Conservation (phyloP, 2,797 vertebrate genomes). For the Eutrigla gurnardus region DNA sequence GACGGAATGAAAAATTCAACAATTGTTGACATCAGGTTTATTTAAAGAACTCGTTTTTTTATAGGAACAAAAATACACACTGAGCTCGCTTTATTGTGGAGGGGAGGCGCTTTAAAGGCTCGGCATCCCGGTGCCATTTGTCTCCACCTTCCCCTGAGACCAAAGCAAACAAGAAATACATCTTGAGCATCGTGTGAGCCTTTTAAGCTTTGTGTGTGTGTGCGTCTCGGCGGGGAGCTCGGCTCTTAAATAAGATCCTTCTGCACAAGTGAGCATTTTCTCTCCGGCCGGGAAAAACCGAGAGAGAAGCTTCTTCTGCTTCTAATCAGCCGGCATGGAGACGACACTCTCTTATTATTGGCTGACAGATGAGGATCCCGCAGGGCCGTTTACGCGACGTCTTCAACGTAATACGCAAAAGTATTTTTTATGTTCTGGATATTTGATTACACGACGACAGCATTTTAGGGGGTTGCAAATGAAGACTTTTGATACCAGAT, state of each 20-base stretch:
- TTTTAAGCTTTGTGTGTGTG: slow-evolving; percentile 61
- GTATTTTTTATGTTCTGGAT: no score
- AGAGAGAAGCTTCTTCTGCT: slow-evolving; percentile 7
- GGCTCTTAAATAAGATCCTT: slow-evolving; percentile 64
- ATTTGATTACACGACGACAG: no score
- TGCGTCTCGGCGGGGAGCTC: slow-evolving; percentile 51
- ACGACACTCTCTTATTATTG: no score
- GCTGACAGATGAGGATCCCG: no score
- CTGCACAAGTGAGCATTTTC: slow-evolving; percentile 60
- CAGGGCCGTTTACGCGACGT: no score
- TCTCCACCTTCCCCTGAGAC: slow-evolving; percentile 49
- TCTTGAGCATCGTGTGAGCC: slow-evolving; percentile 62
- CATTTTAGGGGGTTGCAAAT: no score
- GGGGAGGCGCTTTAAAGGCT: slow-evolving; percentile 20
- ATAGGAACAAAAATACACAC: neutral
- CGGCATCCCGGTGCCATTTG: slow-evolving; percentile 53
- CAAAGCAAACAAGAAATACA: slow-evolving; percentile 47
- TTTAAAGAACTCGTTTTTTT: slow-evolving; percentile 33
- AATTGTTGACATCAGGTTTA: slow-evolving; percentile 31
- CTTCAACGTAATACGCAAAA: no score
- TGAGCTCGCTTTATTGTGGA: slow-evolving; percentile 2
- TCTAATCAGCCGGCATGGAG: slow-evolving; percentile 16
- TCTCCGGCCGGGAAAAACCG: neutral
- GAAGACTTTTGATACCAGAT: no score
- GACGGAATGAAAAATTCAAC: slow-evolving; percentile 58